Base-by-base conservation (phyloP, 2,113 vertebrate genomes). In the Elanus axillaris region DNA sequence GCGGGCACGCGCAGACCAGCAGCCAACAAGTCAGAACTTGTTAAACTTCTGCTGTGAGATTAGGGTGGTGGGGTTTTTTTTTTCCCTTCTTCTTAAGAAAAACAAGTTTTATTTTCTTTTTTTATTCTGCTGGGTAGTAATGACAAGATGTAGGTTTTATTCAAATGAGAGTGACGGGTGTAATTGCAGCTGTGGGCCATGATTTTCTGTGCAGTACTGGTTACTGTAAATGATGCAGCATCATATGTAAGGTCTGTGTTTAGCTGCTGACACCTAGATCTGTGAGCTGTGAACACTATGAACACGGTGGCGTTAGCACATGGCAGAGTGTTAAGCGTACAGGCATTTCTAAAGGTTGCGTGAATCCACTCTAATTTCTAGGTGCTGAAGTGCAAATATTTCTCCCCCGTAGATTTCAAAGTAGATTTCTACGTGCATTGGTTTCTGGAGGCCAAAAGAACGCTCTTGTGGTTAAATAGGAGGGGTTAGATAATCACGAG, bases 121-220 rank as follows among this genome's bases (percentile, higher is more conserved):
- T 77, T 58, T 36, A 48, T 56, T 86, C 63, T 69, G 13, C 31
- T 0, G 3, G 13, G 43, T 86, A 86, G 27, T 42, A 82, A 77
- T 3, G 9, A 69, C 59, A 93, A 81, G 71, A 23, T 88, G n/a
- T 77, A 45, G 63, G 43, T 94, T 93, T 68, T 72, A 71, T 48
- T 89, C 80, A 87, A 81, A 87, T 3, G 6, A 73, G 63, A 86
- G 11, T 78, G 83, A 52, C 73, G 84, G 23, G 40, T 91, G 50
- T 83, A 95, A 91, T 75, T 91, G 42, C 53, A 85, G 80, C 80
- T 86, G 62, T 52, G 71, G 36, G 45, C 71, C 76, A n/a, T 43
- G 76, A 84, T 84, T 93, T 96, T 63, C 56, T 31, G 26, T 73
- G 40, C 53, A 58, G n/a, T 34, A 15, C 32, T 75, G 66, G 62